These are phyloP conservation scores for Malachius bipustulatus DNA, from an alignment of 2,888 invertebrate genomes.

Conservation along the genomic window DNA sequence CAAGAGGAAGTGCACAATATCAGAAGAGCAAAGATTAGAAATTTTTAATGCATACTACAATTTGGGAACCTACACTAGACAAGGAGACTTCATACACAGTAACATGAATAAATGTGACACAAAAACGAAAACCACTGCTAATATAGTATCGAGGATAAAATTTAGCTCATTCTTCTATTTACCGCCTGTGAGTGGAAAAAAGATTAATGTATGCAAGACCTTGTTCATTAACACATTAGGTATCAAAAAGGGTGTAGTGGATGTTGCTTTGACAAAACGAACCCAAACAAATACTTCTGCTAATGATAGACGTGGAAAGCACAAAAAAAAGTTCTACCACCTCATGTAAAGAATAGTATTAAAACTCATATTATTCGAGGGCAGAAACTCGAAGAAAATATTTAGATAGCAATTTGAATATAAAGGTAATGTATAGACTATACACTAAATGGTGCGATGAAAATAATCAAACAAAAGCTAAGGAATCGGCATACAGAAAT, in stretches of 20 bases:
- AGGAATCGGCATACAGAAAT: constrained; percentile 1
- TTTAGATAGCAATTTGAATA: constrained; percentile 13
- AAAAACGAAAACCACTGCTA: neutral
- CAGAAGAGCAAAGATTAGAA: neutral
- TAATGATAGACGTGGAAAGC: constrained; percentile 10
- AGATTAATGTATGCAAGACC: constrained; percentile 13
- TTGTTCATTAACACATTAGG: constrained; percentile 17
- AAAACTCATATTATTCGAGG: too few species aligned
- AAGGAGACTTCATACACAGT: constrained; percentile 1
- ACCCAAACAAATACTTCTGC: constrained; percentile 11
- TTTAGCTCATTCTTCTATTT: neutral
- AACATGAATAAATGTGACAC: neutral
- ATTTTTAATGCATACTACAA: neutral
- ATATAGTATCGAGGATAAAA: neutral
- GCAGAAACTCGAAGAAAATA: too few species aligned
- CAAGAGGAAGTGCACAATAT: neutral
- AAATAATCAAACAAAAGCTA: neutral
- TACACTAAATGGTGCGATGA: constrained; percentile 4
- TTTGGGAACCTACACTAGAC: constrained; percentile 1
- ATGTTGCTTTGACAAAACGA: constrained; percentile 15
- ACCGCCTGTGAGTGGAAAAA: neutral
- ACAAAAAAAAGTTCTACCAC: constrained; percentile 8
- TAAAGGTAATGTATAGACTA: constrained; percentile 7
- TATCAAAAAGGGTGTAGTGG: constrained; percentile 14
- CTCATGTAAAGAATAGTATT: constrained; percentile 3